phyloP scores from a whole-genome alignment of 2,888 invertebrate genomes.

The Metellina segmentata region DNA sequence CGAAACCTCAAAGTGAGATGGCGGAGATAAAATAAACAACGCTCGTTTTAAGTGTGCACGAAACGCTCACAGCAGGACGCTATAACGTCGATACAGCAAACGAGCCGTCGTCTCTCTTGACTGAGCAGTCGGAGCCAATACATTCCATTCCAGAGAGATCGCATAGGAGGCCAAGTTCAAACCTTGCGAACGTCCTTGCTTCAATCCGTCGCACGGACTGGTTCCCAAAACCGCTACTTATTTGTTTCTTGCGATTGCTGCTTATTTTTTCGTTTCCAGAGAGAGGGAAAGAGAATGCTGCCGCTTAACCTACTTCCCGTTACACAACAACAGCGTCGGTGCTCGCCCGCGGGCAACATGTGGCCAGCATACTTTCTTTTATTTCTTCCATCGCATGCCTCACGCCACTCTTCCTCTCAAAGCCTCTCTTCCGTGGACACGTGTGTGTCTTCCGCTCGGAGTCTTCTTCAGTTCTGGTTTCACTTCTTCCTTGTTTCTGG shows the following conservation, averaged over 20 bases:
- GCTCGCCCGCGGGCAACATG: conserved; percentile 6
- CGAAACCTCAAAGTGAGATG: too few relatives aligned
- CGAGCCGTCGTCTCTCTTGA: neutral
- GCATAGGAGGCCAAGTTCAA: conserved; percentile 70
- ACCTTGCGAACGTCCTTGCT: conserved; percentile 57
- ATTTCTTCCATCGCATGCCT: neutral
- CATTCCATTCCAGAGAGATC: neutral
- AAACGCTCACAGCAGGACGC: too few relatives aligned
- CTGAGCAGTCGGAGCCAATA: neutral
- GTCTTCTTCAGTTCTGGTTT: conserved; percentile 22
- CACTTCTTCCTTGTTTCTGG: neutral
- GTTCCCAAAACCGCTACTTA: conserved; percentile 39
- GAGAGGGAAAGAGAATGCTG: conserved; percentile 36
- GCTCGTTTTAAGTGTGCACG: too few relatives aligned
- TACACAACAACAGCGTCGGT: conserved; percentile 60
- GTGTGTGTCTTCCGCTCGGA: neutral
- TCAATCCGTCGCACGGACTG: conserved; percentile 47
- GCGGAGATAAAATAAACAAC: too few relatives aligned
- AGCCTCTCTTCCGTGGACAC: conserved; percentile 4
- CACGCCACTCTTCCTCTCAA: conserved; percentile 22
- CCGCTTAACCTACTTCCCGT: conserved; percentile 72
- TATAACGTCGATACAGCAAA: too few relatives aligned
- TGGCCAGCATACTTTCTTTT: conserved; percentile 6
- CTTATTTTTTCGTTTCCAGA: conserved; percentile 26
- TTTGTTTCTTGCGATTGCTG: conserved; percentile 8